Conservation (phyloP, 2,797 vertebrate genomes). For the Onychomys torridus region DNA sequence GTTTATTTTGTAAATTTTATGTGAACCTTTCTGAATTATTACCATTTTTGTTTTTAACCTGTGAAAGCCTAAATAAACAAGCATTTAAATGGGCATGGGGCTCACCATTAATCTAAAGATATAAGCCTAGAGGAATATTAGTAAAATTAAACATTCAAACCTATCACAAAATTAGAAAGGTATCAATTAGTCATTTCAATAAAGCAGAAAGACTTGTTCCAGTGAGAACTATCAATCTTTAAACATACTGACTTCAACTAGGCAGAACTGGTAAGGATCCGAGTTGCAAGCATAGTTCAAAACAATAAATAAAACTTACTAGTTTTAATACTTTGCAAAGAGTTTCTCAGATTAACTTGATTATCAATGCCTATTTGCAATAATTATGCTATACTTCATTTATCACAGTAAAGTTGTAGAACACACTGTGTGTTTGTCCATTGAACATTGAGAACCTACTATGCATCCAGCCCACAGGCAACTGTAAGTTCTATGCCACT, state of each 20-base stretch:
- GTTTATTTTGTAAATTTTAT: slow-evolving; percentile 17
- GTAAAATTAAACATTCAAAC: slow-evolving; percentile 25
- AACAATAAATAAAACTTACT: slow-evolving; percentile 8
- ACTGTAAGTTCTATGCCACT: neutral
- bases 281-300: neutral
- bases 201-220: slow-evolving; percentile 9
- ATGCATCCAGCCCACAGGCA: neutral
- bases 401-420: neutral
- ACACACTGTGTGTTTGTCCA: neutral
- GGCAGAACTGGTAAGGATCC: neutral
- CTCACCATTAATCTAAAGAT: neutral
- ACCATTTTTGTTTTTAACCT: slow-evolving; percentile 46
- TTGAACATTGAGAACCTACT: neutral
- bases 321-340: neutral
- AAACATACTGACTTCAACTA: neutral
- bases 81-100: neutral
- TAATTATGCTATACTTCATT: neutral
- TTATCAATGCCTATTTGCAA: neutral
- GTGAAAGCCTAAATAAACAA: slow-evolving; percentile 23
- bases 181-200: neutral
- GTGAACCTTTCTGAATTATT: neutral
- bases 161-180: neutral
- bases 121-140: slow-evolving; percentile 6
- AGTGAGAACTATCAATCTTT: neutral
- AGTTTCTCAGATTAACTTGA: slow-evolving; percentile 31